phyloP scores from a whole-genome alignment of 2,797 vertebrate genomes.

The Hemibagrus guttatus region DNA sequence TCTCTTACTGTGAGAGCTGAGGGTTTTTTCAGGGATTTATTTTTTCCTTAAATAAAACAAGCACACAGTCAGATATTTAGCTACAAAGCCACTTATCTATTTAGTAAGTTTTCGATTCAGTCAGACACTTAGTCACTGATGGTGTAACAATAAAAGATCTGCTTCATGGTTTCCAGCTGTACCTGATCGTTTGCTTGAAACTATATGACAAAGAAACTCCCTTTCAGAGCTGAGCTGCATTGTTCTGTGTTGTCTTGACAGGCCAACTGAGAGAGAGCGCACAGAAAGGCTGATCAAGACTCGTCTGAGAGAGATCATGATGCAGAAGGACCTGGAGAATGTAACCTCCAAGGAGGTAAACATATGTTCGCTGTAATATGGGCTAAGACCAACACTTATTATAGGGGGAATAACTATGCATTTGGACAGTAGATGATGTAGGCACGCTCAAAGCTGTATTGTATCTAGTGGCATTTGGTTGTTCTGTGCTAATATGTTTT shows the following conservation, averaged over 20 bases:
- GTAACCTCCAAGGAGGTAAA: slow-evolving; percentile 95
- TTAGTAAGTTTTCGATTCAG: neutral
- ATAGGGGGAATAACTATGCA: neutral
- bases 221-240: slow-evolving; percentile 7
- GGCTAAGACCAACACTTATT: neutral
- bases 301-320: slow-evolving; percentile 95
- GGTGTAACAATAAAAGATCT: neutral
- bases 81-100: neutral
- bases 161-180: neutral
- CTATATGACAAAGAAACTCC: neutral
- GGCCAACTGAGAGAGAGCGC: slow-evolving; percentile 92
- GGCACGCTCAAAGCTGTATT: neutral
- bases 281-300: slow-evolving; percentile 92
- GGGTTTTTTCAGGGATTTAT: no score
- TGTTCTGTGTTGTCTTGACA: slow-evolving; percentile 62
- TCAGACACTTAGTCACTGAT: slow-evolving; percentile 15
- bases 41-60: neutral
- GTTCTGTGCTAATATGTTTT: neutral
- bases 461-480: neutral
- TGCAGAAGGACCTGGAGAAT: slow-evolving; percentile 98
- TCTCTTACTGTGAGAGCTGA: no score
- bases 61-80: neutral
- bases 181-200: neutral
- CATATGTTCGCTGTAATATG: neutral
- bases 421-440: neutral